Conservation (phyloP, 2,113 vertebrate species). For the Pyrgilauda ruficollis region DNA sequence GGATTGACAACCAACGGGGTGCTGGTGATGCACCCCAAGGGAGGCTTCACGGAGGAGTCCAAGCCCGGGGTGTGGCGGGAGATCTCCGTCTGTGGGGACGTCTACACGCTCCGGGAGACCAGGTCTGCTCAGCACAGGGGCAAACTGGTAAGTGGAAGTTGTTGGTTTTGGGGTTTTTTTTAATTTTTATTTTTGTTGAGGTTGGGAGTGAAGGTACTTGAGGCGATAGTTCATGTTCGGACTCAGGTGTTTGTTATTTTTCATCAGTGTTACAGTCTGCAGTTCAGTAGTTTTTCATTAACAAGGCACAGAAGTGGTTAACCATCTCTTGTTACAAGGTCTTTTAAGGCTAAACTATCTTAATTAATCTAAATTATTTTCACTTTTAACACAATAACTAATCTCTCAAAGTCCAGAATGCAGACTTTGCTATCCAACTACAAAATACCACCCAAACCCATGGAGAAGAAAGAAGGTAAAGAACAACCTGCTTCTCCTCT, state of each 20-base stretch:
- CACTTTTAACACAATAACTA: neutral
- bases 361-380: neutral
- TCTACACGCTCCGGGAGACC: conserved; percentile 94
- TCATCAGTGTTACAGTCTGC: neutral
- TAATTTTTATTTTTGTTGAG: neutral
- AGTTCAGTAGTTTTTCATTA: neutral
- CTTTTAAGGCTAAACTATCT: neutral
- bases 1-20: conserved; percentile 96
- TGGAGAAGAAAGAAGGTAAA: neutral
- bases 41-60: conserved; percentile 94
- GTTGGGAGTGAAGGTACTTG: neutral
- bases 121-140: conserved; percentile 94
- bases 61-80: conserved; percentile 94
- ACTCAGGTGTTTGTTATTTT: neutral
- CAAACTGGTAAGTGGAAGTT: conserved; percentile 85
- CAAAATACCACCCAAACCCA: neutral
- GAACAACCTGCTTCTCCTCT: neutral
- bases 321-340: neutral
- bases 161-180: neutral
- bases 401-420: neutral
- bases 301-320: neutral
- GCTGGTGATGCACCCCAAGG: conserved; percentile 95
- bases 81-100: conserved; percentile 96
- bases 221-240: accelerated
- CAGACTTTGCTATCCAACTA: neutral